Percentiles rank a stretch among this genome's conserved stretches.
Conservation (phyloP, 2,888 invertebrate genomes). For the Epistrophe eligans region DNA sequence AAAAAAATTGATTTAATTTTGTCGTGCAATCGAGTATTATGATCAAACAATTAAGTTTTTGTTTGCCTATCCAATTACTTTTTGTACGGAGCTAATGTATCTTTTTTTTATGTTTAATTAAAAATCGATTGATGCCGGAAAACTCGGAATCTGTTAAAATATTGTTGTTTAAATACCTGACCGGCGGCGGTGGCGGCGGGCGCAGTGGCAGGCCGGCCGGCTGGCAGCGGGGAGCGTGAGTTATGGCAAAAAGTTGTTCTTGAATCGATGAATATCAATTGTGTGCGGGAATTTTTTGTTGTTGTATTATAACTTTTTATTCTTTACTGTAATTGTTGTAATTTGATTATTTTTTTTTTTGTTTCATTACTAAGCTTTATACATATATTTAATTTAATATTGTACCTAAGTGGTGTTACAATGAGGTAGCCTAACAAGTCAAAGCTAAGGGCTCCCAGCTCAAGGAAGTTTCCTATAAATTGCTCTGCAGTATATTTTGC, state of each 20-base stretch:
- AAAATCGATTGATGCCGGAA: slow-evolving; percentile 73
- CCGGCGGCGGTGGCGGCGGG: too few species aligned
- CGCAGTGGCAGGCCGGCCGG: background rate
- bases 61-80: slow-evolving; percentile 24
- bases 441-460: background rate
- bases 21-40: slow-evolving; percentile 24
- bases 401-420: background rate
- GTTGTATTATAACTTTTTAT: background rate
- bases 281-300: slow-evolving; percentile 37
- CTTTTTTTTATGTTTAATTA: slow-evolving; percentile 49
- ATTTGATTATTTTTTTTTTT: slow-evolving; percentile 42
- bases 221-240: slow-evolving; percentile 45
- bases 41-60: slow-evolving; percentile 50
- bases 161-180: slow-evolving; percentile 64
- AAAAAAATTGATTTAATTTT: slow-evolving; percentile 50
- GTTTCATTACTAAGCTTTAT: background rate
- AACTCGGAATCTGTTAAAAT: slow-evolving; percentile 69
- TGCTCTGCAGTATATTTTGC: too few species aligned
- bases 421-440: background rate
- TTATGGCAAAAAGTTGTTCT: slow-evolving; percentile 74
- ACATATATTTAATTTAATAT: background rate
- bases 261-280: slow-evolving; percentile 73
- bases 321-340: slow-evolving; percentile 44
- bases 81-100: slow-evolving; percentile 7
- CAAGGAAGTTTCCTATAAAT: background rate